Percentiles rank a stretch among this genome's conserved stretches.
phyloP scores from a whole-genome alignment of 2,797 vertebrate species.

The Hybognathus amarus region DNA sequence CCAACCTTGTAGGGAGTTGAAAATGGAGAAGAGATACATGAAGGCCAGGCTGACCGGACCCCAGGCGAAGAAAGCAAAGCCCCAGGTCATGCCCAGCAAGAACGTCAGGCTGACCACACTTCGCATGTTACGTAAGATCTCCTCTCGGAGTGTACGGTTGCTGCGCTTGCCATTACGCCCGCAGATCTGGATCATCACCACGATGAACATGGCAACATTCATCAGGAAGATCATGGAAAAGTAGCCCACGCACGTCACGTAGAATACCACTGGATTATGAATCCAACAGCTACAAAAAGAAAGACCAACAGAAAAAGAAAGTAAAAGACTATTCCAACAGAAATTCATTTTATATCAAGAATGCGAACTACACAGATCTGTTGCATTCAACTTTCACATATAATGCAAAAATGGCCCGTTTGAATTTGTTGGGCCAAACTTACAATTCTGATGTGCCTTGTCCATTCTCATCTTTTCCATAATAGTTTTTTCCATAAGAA shows the following conservation, averaged over 20 bases:
- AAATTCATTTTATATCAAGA: not conserved
- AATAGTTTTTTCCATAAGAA: conserved; percentile 81
- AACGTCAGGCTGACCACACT: conserved; percentile 95
- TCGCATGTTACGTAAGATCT: conserved; percentile 90
- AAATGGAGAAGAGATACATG: conserved; percentile 94
- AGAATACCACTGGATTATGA: conserved; percentile 81
- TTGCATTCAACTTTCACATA: not conserved
- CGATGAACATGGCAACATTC: conserved; percentile 96
- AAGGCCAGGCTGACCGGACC: conserved; percentile 86
- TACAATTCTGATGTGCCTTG: conserved; percentile 86
- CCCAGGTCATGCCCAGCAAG: conserved; percentile 97
- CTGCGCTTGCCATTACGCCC: conserved; percentile 94
- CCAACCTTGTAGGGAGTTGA: conserved; percentile 96
- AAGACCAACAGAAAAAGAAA: conserved; percentile 18
- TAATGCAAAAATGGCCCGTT: not conserved
- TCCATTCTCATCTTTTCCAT: conserved; percentile 69
- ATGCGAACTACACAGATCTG: not conserved
- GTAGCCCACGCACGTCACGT: conserved; percentile 88
- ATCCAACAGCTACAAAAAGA: conserved; percentile 89
- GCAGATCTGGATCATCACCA: conserved; percentile 98
- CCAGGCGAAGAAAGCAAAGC: conserved; percentile 96
- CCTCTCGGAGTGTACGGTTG: conserved; percentile 88
- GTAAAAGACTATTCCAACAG: not conserved
- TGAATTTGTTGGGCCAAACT: conserved; percentile 69
- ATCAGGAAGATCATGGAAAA: conserved; percentile 93